phyloP scores from a whole-genome alignment of 2,113 vertebrate species.

The Tetrax tetrax region DNA sequence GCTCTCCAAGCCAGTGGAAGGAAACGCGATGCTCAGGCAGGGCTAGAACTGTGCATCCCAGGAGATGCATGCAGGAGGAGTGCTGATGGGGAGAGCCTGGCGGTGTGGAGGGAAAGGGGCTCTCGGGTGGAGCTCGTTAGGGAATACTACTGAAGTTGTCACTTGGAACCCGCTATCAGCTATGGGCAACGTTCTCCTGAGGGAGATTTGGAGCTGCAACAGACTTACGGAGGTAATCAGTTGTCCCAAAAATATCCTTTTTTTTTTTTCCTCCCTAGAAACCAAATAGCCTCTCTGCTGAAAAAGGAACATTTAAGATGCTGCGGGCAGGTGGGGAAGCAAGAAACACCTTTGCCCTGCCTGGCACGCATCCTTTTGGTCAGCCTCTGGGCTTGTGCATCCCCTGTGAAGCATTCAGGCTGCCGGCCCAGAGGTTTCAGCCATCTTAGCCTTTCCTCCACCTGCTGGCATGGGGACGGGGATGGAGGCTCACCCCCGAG shows the following conservation, averaged over 20 bases:
- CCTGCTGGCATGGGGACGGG: neutral
- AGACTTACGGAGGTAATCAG: neutral
- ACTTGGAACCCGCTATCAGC: neutral
- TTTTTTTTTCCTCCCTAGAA: neutral
- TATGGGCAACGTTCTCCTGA: neutral
- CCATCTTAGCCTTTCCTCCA: fast-evolving
- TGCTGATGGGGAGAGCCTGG: neutral
- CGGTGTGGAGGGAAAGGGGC: fast-evolving
- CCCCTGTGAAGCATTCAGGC: neutral
- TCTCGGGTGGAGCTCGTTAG: neutral
- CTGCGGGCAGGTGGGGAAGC: neutral
- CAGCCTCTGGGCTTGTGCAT: neutral
- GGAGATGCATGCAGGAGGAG: neutral
- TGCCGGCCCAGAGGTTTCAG: neutral
- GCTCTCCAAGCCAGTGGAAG: neutral
- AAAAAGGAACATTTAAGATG: neutral
- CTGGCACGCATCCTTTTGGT: neutral
- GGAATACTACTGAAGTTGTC: neutral
- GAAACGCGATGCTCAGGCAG: neutral
- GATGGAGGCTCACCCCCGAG: neutral
- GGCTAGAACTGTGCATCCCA: neutral
- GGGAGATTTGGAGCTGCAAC: neutral
- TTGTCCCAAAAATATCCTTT: neutral
- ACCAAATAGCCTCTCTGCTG: neutral
- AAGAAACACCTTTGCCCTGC: neutral